phyloP scores from a whole-genome alignment of 92 coral and sea anemone genomes.

The Bergia sp. region DNA sequence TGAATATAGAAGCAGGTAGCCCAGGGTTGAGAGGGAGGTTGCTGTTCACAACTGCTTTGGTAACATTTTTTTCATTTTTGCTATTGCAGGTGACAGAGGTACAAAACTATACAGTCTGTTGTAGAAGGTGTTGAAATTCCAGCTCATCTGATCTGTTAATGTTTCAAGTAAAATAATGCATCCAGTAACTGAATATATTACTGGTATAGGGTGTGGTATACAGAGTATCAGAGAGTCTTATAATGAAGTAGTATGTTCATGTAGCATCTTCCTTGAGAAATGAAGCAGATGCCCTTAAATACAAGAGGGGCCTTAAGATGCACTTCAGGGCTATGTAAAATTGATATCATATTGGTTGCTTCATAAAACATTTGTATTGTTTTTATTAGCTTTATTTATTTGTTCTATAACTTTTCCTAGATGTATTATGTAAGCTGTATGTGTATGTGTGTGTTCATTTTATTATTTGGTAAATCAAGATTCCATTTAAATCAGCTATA shows the following conservation, averaged over 20 bases:
- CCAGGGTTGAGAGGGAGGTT: slow-evolving; percentile 26
- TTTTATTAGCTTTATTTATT: slow-evolving; percentile 15
- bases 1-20: slow-evolving; percentile 21
- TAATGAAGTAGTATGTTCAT: slow-evolving; percentile 9
- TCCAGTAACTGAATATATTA: not conserved
- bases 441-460: slow-evolving; percentile 4
- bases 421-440: slow-evolving; percentile 1
- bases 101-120: slow-evolving; percentile 14
- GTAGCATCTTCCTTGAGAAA: not conserved
- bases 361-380: slow-evolving; percentile 25
- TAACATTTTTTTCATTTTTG: slow-evolving; percentile 22
- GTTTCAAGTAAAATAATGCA: not conserved
- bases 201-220: slow-evolving; percentile 13
- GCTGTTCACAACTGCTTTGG: slow-evolving; percentile 19
- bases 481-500: slow-evolving; percentile 7
- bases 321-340: slow-evolving; percentile 27
- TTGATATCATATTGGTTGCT: slow-evolving; percentile 10
- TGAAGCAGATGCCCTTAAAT: slow-evolving; percentile 16
- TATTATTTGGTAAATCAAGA: not conserved
- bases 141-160: slow-evolving; percentile 7
- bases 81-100: slow-evolving; percentile 24
- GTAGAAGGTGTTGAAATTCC: slow-evolving; percentile 18
- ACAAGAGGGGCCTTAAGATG: slow-evolving; percentile 10
- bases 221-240: slow-evolving; percentile 10
- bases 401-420: slow-evolving; percentile 22